These are phyloP conservation scores for Thamnophis elegans DNA, from an alignment of 2,797 vertebrate genomes.

Conservation along the genomic window DNA sequence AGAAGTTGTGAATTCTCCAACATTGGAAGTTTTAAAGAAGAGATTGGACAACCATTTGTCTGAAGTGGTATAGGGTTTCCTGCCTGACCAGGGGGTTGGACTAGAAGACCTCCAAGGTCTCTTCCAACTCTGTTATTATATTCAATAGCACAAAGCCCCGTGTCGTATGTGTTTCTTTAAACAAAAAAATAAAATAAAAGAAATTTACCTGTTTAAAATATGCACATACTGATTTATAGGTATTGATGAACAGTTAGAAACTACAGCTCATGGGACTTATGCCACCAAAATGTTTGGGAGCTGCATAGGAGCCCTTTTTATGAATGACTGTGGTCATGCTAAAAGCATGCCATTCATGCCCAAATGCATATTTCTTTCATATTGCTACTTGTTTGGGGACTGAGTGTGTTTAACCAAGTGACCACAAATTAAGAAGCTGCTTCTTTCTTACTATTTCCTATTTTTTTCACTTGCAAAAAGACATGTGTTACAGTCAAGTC, in stretches of 20 bases:
- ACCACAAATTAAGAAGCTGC: not conserved
- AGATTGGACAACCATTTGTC: no score
- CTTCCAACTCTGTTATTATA: no score
- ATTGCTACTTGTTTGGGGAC: not conserved
- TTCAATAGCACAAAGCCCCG: no score
- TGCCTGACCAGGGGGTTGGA: no score
- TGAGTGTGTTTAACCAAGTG: not conserved
- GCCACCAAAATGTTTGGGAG: not conserved
- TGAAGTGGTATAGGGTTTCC: no score
- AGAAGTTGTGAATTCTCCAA: no score
- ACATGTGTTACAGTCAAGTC: not conserved
- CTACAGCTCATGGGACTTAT: not conserved
- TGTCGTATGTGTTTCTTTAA: not conserved
- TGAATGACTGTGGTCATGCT: not conserved
- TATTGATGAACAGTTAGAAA: not conserved
- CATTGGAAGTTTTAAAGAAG: no score
- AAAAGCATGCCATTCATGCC: not conserved
- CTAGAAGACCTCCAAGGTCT: no score
- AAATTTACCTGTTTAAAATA: no score
- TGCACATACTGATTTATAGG: not conserved
- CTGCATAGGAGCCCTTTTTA: not conserved
- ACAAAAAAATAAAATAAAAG: not conserved
- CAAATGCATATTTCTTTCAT: not conserved
- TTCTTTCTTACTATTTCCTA: not conserved
- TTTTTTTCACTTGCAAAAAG: not conserved